Evolutionary conservation across 2,113 vertebrate genomes (phyloP).

Genomic region (Pangasianodon gigas): DNA sequence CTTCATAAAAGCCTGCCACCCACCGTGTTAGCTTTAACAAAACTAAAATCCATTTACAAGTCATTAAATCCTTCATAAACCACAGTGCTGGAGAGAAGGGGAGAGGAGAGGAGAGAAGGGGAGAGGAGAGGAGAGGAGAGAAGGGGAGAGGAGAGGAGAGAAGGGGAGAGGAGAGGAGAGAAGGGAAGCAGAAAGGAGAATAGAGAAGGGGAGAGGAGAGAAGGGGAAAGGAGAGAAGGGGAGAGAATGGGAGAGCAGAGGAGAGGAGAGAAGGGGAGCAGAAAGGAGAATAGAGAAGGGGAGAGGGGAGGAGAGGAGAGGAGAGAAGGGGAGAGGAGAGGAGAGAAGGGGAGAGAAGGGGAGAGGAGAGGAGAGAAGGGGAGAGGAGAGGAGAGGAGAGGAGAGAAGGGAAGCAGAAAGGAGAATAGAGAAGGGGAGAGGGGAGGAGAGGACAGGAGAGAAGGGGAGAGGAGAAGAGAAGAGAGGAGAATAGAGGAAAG

Average conservation of each 20-base stretch:
- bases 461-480: background rate
- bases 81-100: background rate
- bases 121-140: too few species aligned
- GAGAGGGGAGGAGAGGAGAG: background rate
- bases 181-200: background rate
- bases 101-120: background rate
- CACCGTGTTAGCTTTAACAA: slow-evolving; percentile 24
- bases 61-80: slow-evolving; percentile 35
- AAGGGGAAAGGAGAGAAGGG: background rate
- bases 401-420: fast-evolving
- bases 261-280: too few species aligned
- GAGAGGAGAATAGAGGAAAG: background rate
- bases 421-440: fast-evolving
- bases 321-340: background rate
- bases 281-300: too few species aligned
- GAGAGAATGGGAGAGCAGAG: too few species aligned
- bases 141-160: too few species aligned
- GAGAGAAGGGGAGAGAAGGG: background rate
- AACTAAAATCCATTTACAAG: slow-evolving; percentile 43
- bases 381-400: background rate
- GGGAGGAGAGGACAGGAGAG: background rate
- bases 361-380: background rate
- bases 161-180: background rate
- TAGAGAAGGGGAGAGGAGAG: background rate
- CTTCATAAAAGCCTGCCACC: slow-evolving; percentile 22